A percentile compares a stretch with the other conserved stretches of the same genome.
Conservation (phyloP, 2,888 invertebrate species). For the Litoditis marina region DNA sequence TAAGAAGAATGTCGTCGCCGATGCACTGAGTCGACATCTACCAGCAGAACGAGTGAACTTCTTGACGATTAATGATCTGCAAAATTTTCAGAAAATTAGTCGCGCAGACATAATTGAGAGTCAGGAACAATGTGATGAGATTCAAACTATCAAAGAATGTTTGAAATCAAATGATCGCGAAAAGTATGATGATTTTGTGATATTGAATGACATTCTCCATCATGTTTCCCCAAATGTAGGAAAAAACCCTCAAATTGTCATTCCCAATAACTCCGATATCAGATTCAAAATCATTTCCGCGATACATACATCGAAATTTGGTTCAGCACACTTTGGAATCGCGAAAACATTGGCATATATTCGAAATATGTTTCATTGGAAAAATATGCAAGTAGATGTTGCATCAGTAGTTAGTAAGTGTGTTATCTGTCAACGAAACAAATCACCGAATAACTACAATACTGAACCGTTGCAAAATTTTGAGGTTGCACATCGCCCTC, state of each 20-base stretch:
- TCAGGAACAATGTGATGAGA: no score
- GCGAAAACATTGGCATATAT: background rate
- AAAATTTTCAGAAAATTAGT: no score
- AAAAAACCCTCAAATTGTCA: background rate
- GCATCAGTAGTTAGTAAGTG: background rate
- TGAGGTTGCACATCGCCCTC: background rate
- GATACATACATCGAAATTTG: background rate
- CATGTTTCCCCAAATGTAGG: background rate
- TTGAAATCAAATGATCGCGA: no score
- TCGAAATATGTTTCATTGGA: background rate
- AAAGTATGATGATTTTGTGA: background rate
- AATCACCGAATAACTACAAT: background rate
- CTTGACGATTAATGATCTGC: no score
- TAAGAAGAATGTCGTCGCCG: slow-evolving; percentile 14
- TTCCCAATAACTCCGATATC: background rate
- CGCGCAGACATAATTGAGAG: no score
- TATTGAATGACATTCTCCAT: background rate
- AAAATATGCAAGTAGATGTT: background rate
- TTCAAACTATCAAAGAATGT: no score
- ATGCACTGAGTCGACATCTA: slow-evolving; percentile 9
- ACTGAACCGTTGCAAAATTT: background rate
- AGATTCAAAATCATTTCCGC: background rate
- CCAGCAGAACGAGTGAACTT: no score
- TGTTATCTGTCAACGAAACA: background rate
- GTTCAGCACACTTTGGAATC: background rate